A percentile compares a stretch with the other conserved stretches of the same genome.
Evolutionary conservation across 2,888 invertebrate genomes (phyloP).

Genomic region (Amiota communis): DNA sequence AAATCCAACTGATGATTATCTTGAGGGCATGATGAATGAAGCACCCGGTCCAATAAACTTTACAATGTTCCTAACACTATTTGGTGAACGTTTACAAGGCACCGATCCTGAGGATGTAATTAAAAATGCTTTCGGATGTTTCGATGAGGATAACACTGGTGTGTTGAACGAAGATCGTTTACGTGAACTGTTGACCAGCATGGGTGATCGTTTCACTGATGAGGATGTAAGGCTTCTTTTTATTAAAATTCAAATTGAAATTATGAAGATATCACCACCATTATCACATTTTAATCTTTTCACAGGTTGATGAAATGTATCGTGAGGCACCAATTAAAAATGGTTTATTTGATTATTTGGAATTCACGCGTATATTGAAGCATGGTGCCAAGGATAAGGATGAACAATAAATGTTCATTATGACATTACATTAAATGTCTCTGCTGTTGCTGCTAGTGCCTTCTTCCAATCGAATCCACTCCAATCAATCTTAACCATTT

Average conservation of each 20-base stretch:
- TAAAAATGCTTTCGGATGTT: slow-evolving; percentile 99
- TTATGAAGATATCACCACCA: too few species aligned
- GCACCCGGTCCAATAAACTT: slow-evolving; percentile 99
- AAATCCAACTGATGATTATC: slow-evolving; percentile 95
- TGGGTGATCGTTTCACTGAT: slow-evolving; percentile 97
- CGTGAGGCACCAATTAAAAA: slow-evolving; percentile 97
- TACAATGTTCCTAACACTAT: slow-evolving; percentile 98
- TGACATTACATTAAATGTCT: too few species aligned
- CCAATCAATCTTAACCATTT: too few species aligned
- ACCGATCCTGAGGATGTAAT: slow-evolving; percentile 99
- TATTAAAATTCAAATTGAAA: too few species aligned
- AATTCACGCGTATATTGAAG: slow-evolving; percentile 98
- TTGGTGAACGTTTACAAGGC: slow-evolving; percentile 97
- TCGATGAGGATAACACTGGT: slow-evolving; percentile 97
- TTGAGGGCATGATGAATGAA: slow-evolving; percentile 99
- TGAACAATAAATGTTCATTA: slow-evolving; percentile 79
- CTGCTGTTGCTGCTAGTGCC: too few species aligned
- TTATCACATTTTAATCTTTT: too few species aligned
- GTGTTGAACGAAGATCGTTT: slow-evolving; percentile 94
- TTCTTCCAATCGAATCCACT: too few species aligned
- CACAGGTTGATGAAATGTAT: slow-evolving; percentile 92
- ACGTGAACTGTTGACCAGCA: slow-evolving; percentile 94
- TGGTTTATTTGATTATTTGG: slow-evolving; percentile 95
- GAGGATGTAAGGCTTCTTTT: slow-evolving; percentile 78
- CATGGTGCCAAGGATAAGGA: slow-evolving; percentile 99